These are phyloP conservation scores for Apostichopus japonicus DNA, from an alignment of 35 echinoderm and acorn worm genomes.

Conservation along the genomic window DNA sequence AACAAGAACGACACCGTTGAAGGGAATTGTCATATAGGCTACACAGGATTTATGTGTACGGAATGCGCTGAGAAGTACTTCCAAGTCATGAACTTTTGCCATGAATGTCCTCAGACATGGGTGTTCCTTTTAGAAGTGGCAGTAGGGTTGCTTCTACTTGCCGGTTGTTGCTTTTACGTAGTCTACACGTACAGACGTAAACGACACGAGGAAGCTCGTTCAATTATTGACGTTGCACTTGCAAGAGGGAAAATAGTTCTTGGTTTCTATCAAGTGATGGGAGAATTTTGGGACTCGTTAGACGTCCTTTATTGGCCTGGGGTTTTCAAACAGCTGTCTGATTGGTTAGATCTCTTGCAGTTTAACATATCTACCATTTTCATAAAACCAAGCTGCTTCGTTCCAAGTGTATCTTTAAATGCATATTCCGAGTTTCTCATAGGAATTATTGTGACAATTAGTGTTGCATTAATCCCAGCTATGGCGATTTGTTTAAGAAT, in stretches of 20 bases:
- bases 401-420: no score
- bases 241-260: constrained; percentile 50
- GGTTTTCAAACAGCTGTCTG: not conserved
- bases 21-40: not conserved
- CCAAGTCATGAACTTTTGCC: not conserved
- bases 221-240: constrained; percentile 20
- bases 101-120: not conserved
- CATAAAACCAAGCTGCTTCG: constrained; percentile 34
- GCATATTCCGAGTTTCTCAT: no score
- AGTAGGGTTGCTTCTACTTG: no score
- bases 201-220: not conserved
- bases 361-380: constrained; percentile 17
- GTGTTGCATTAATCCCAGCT: not conserved
- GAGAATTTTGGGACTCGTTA: constrained; percentile 17
- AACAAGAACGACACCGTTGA: not conserved
- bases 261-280: constrained; percentile 47
- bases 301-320: constrained; percentile 23
- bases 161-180: no score
- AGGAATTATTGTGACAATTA: not conserved
- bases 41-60: not conserved
- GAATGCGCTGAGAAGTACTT: not conserved
- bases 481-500: no score
- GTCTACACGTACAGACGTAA: no score
- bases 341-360: not conserved
- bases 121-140: no score